phyloP scores from a whole-genome alignment of 2,113 vertebrate genomes.

The Indri indri region DNA sequence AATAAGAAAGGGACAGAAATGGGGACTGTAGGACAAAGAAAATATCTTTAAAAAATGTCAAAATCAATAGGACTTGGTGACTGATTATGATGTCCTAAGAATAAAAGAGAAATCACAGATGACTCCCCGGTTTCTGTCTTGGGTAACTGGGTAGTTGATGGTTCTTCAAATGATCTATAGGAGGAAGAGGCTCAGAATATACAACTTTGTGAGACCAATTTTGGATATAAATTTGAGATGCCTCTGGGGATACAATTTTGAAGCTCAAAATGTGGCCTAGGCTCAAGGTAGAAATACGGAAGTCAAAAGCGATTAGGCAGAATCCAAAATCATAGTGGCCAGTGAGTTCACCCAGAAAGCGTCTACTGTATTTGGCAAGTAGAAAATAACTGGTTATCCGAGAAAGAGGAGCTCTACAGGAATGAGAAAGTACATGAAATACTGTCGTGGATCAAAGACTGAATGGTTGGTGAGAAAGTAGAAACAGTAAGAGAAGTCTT shows the following conservation, averaged over 20 bases:
- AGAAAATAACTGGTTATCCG: not conserved
- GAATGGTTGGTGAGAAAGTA: not conserved
- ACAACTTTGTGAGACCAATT: not conserved
- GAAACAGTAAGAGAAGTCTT: not conserved
- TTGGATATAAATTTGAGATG: not conserved
- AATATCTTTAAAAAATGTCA: not conserved
- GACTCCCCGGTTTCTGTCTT: not conserved
- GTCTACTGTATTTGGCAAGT: not conserved
- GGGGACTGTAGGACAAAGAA: not conserved
- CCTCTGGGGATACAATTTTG: not conserved
- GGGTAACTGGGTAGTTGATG: not conserved
- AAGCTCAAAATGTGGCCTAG: not conserved
- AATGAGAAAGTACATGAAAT: not conserved
- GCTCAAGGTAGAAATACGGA: not conserved
- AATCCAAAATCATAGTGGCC: not conserved
- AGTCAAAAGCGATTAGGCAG: not conserved
- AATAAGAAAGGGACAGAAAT: not conserved
- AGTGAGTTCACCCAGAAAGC: not conserved
- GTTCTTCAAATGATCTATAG: not conserved
- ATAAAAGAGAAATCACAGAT: not conserved
- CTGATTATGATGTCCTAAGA: not conserved
- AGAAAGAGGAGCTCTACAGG: not conserved
- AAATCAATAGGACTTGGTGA: too few species aligned
- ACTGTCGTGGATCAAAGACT: not conserved
- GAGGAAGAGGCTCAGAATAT: not conserved